Base-by-base conservation (phyloP, 64 coral and sea anemone genomes). In the Montipora sp. region DNA sequence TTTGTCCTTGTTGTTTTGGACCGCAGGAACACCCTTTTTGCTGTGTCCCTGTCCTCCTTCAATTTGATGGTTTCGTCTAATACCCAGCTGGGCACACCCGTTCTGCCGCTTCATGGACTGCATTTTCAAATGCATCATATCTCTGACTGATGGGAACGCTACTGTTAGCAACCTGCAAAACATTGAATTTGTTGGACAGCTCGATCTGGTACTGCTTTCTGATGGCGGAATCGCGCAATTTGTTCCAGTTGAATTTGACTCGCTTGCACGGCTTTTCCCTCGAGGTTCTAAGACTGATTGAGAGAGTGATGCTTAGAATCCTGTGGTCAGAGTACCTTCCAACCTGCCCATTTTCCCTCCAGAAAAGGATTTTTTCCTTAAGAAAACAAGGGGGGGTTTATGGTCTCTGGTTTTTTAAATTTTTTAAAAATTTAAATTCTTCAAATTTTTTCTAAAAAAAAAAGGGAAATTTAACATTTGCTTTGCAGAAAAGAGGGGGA, bases 291-390 rank as follows among this genome's bases (percentile, higher is more conserved):
- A 68, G 22, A 69, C 23, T 24, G 23, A 24, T 24, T 24, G 23
- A 24, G 23, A 24, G 23, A 67, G 72, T 8, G 18, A 87, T 87
- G 65, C 83, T 87, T 59, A 87, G 20, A 27, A 87, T 87, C 5
- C 75, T 49, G 27, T 89, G 88, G 19, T 90, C 88, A 11, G 88
- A 90, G 61, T 90, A n/a, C n/a, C n/a, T n/a, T n/a, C n/a, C n/a
- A n/a, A n/a, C n/a, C n/a, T n/a, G n/a, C n/a, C n/a, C n/a, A n/a
- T n/a, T n/a, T n/a, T n/a, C n/a, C n/a, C n/a, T n/a, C n/a, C n/a
- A n/a, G n/a, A n/a, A n/a, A n/a, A n/a, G n/a, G n/a, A n/a, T n/a
- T n/a, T n/a, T n/a, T n/a, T n/a, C n/a, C n/a, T n/a, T n/a, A n/a
- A n/a, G n/a, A n/a, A n/a, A n/a, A n/a, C n/a, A n/a, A n/a, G n/a